Evolutionary conservation across 2,888 invertebrate genomes (phyloP), one percentile per base, ranked within the genome.

Genomic region (Osedax frankpressi): DNA sequence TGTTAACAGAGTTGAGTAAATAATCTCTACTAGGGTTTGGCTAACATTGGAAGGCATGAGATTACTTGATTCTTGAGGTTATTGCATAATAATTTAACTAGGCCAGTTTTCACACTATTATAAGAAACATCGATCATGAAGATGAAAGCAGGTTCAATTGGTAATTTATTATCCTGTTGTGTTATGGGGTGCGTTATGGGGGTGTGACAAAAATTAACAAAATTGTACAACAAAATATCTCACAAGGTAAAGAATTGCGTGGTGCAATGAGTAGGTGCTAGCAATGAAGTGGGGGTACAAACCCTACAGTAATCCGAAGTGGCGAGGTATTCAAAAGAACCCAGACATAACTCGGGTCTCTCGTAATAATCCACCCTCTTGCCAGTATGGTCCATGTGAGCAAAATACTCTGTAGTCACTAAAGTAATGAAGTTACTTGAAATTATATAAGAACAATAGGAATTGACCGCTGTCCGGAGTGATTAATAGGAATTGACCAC

Each of bases 51-150:
- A 81, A 96, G 86, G 81, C 91, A 87, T 74, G 88, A 86, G 72
- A 93, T 87, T 76, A 93, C 90, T 71, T 89, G 88, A 72, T 89
- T 87, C 84, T 91, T 90, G 85, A 98, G 90, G 82, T 92, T 90
- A 25, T 89, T 88, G 85, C 97, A 98, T 19, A 98, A 85, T 11
- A 94, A 87, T 80, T 91, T 88, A 1, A 97, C 90, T 77, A 98
- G 87, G 0, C 98, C 97, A 76, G 90, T 93, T 85, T 94, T 93
- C 62, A 97, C 87, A 76, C 93, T 92, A 84, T 95, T 96, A 85
- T 97, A 97, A 0, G 95, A 95, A 1, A 98, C 97, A 85, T 98
- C 98, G 77, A 98, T 91, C 75, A 97, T 88, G 85, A 98, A 98
- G 79, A 98, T 90, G 78, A 94, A 89, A 19, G 94, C 97, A 28